A percentile compares a stretch with the other conserved stretches of the same genome.
Evolutionary conservation across 2,797 vertebrate species (phyloP).

Genomic region (Phalloptychus januarius): DNA sequence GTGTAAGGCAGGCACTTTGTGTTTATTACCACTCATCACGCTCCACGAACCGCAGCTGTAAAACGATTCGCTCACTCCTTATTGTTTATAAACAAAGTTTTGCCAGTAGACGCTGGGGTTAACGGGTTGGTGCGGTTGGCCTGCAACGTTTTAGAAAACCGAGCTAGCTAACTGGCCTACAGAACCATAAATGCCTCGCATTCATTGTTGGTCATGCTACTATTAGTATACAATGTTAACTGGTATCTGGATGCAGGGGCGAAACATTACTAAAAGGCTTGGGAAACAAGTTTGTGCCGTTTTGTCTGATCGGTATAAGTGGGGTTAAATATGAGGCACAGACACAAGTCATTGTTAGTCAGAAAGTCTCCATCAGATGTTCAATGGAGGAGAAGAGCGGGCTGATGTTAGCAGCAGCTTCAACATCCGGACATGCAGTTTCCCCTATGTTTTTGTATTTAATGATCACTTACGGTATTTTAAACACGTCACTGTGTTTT

Average conservation of each 20-base stretch:
- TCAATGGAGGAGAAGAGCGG: neutral
- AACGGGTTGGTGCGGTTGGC: slow-evolving; percentile 18
- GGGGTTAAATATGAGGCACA: neutral
- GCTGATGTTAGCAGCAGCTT: neutral
- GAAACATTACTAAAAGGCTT: neutral
- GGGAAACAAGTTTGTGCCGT: neutral
- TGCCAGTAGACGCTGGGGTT: neutral
- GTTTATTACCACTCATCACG: slow-evolving; percentile 30
- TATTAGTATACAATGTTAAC: neutral
- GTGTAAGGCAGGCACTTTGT: slow-evolving; percentile 37
- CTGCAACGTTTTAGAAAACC: slow-evolving; percentile 16
- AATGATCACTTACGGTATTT: neutral
- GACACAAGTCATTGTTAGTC: neutral
- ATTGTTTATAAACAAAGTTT: neutral
- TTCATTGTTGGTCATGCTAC: slow-evolving; percentile 9
- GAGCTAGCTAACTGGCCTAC: slow-evolving; percentile 54
- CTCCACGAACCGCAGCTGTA: neutral
- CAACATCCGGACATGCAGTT: neutral
- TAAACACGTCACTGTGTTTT: neutral
- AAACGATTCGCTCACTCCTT: neutral
- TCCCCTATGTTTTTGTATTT: neutral
- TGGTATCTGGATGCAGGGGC: neutral
- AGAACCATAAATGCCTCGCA: slow-evolving; percentile 14
- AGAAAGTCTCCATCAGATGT: slow-evolving; percentile 11
- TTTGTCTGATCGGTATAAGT: neutral